Percentiles rank a stretch among this genome's conserved stretches.
These are phyloP conservation scores for Neoseiulus cucumeris DNA, from an alignment of 1,140 invertebrate genomes.

Conservation along the genomic window DNA sequence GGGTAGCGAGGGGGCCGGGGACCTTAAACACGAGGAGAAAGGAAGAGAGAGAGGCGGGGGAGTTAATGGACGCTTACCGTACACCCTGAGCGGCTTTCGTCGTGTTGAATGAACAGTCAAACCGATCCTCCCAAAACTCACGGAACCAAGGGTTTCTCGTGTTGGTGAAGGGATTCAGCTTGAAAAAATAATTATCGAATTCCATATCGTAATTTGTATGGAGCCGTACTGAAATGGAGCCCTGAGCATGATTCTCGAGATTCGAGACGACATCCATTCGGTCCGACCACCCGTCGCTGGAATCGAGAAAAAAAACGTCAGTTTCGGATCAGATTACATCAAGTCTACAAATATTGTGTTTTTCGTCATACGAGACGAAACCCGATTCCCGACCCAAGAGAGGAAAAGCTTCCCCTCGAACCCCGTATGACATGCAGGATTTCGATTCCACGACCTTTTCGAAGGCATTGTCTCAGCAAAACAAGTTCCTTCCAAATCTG, in stretches of 20 bases:
- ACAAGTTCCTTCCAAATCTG: no score
- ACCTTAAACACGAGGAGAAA: background rate
- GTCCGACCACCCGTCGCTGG: conserved; percentile 52
- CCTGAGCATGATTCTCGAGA: conserved; percentile 44
- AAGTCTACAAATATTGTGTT: no score
- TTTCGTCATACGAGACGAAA: no score
- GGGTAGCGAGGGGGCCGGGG: no score
- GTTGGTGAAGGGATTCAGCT: conserved; percentile 41
- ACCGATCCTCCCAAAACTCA: conserved; percentile 50
- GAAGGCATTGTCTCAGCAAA: no score
- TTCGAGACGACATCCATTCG: conserved; percentile 48
- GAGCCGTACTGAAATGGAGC: conserved; percentile 49
- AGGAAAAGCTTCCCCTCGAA: no score
- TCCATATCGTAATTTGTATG: conserved; percentile 43
- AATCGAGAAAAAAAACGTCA: conserved; percentile 16
- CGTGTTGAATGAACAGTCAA: conserved; percentile 36
- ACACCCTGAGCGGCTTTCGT: background rate
- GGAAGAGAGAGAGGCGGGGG: background rate
- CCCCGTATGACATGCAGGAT: no score
- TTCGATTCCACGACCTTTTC: no score
- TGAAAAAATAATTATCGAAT: conserved; percentile 48
- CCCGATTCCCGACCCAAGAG: no score
- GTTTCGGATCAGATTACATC: background rate
- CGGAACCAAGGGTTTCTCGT: conserved; percentile 50
- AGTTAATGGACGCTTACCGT: background rate